These are phyloP conservation scores for Sebastolobus altivelis DNA, from an alignment of 2,797 vertebrate species.

Conservation along the genomic window DNA sequence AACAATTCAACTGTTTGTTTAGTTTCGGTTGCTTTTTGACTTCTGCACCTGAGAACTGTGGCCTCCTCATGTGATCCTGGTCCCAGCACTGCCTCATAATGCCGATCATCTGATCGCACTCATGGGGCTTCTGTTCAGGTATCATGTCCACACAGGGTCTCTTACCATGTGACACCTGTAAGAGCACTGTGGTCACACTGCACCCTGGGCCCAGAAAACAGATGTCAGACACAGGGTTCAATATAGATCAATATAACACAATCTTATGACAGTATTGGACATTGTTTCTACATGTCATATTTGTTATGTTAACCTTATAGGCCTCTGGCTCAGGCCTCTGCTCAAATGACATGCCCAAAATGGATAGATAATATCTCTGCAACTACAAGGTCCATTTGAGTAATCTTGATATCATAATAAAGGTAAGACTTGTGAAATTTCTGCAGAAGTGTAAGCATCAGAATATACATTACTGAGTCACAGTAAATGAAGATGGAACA, in stretches of 20 bases:
- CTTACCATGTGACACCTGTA: slow-evolving; percentile 86
- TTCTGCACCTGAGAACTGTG: slow-evolving; percentile 86
- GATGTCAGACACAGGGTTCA: not conserved
- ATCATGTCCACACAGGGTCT: slow-evolving; percentile 84
- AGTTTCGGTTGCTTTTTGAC: not conserved
- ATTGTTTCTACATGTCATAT: not conserved
- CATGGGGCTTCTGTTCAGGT: slow-evolving; percentile 81
- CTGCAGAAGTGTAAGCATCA: not conserved
- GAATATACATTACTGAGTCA: not conserved
- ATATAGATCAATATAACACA: not conserved
- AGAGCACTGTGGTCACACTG: slow-evolving; percentile 87
- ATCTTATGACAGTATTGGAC: not conserved
- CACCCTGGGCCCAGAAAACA: slow-evolving; percentile 79
- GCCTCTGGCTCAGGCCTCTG: not conserved
- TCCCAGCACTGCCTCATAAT: slow-evolving; percentile 91
- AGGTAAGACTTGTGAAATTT: not conserved
- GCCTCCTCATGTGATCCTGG: slow-evolving; percentile 84
- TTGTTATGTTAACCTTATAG: not conserved
- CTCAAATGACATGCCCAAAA: not conserved
- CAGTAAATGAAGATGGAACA: not conserved
- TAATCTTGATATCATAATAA: not conserved
- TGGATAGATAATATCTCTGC: not conserved
- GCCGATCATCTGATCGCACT: slow-evolving; percentile 86
- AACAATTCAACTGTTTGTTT: not conserved
- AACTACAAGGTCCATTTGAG: not conserved